Evolutionary conservation across 2,113 vertebrate species (phyloP), one percentile per base, ranked within the genome.

Genomic region (Circaetus cinerascens): DNA sequence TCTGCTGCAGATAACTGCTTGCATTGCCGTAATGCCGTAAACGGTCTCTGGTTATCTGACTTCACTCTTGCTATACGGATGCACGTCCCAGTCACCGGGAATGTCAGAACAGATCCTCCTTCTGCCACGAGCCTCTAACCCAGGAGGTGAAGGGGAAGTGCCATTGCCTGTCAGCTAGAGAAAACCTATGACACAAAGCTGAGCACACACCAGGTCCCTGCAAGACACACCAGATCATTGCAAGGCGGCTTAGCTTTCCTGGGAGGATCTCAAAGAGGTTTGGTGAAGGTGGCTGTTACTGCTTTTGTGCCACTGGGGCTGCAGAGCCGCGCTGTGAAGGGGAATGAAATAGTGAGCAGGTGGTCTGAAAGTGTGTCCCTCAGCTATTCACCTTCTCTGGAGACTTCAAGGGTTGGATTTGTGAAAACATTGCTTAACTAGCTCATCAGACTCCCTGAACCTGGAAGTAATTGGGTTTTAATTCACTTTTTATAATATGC

Each of bases 401-500:
- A 87, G 91, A 62, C 45, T 57, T 89, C 46, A 69, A 59, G 17
- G 38, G 5, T 0, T 90, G 66, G 50, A 76, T 88, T 66, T 95
- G 86, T 90, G 46, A 95, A 94, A 73, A 45, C 14, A 34, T 40
- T 82, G 36, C 41, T 82, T 91, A 96, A 93, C 93, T 94, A 94
- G 57, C 86, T 93, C 41, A 59, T 94, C 66, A 88, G 66, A 66
- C 30, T 82, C 74, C 38, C 43, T 57, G 78, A 95, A 88, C 62
- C 81, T 94, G 93, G 95, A 95, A 96, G 77, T 75, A 86, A 94
- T 85, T 46, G 81, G 12, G 34, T 38, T 95, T 93, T 91, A 90
- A 76, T 93, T 97, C 84, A 56, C 53, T 93, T 96, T 67, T 95
- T 63, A 67, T 83, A 93, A 85, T 43, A 73, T 41, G 50, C 59